These are phyloP conservation scores for Pararge aegeria DNA, from an alignment of 1,140 invertebrate species.

Conservation along the genomic window DNA sequence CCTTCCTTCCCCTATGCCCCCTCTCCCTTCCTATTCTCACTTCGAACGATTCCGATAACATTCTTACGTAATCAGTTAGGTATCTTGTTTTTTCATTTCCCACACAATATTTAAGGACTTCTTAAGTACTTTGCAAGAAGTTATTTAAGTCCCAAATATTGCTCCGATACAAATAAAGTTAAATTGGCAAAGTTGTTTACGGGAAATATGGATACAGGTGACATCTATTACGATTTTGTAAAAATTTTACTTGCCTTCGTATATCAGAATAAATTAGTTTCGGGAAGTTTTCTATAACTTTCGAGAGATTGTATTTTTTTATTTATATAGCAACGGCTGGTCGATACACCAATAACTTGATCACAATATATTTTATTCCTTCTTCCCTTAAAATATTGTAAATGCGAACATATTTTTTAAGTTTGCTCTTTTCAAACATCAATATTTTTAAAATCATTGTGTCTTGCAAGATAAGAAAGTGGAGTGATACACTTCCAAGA, in stretches of 20 bases:
- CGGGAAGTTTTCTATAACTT: background rate
- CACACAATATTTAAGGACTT: constrained; percentile 57
- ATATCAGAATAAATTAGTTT: constrained; percentile 48
- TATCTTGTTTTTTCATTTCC: constrained; percentile 68
- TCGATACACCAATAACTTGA: too few species aligned
- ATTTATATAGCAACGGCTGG: background rate
- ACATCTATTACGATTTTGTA: constrained; percentile 57
- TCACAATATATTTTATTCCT: too few species aligned
- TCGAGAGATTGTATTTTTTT: background rate
- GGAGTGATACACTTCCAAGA: too few species aligned
- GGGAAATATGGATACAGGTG: constrained; percentile 51
- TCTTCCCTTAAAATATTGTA: too few species aligned
- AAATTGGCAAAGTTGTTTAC: constrained; percentile 73
- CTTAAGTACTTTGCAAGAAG: constrained; percentile 52
- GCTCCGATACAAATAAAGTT: constrained; percentile 72
- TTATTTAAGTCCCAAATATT: constrained; percentile 68
- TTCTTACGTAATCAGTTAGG: constrained; percentile 69
- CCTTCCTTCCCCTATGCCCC: constrained; percentile 21
- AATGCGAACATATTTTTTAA: too few species aligned
- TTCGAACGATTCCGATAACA: constrained; percentile 47
- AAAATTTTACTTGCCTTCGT: constrained; percentile 25
- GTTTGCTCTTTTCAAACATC: too few species aligned
- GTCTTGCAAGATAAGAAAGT: too few species aligned
- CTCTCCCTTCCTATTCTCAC: constrained; percentile 21
- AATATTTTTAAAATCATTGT: too few species aligned